Conservation (phyloP, 2,113 vertebrate species). For the Otus sunia region DNA sequence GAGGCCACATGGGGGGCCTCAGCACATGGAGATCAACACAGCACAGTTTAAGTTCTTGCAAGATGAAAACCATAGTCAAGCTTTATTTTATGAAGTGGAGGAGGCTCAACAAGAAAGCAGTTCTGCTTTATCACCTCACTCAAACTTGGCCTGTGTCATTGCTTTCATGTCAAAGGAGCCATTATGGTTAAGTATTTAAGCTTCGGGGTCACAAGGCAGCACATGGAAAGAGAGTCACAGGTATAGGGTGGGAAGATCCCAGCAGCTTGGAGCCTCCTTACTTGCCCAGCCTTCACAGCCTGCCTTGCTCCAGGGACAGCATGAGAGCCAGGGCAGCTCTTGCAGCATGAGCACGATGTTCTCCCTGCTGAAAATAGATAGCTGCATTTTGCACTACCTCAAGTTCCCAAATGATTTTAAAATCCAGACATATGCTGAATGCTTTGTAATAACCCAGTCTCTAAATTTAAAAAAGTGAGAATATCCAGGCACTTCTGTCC, state of each 20-base stretch:
- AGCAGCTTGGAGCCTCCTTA: background rate
- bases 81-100: background rate
- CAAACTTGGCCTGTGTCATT: background rate
- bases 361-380: background rate
- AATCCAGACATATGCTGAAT: background rate
- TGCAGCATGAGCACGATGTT: rapidly evolving
- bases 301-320: background rate
- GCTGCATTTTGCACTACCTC: background rate
- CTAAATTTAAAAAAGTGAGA: background rate
- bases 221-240: background rate
- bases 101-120: background rate
- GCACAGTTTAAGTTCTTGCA: background rate
- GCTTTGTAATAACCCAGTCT: background rate
- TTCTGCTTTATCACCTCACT: background rate
- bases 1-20: background rate
- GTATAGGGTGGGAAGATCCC: background rate
- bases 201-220: background rate
- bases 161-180: background rate
- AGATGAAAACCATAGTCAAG: background rate
- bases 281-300: background rate
- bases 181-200: background rate
- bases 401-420: background rate
- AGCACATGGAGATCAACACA: background rate
- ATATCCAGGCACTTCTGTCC: background rate
- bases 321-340: background rate